phyloP scores from a whole-genome alignment of 2,797 vertebrate genomes.

The Varecia variegata region DNA sequence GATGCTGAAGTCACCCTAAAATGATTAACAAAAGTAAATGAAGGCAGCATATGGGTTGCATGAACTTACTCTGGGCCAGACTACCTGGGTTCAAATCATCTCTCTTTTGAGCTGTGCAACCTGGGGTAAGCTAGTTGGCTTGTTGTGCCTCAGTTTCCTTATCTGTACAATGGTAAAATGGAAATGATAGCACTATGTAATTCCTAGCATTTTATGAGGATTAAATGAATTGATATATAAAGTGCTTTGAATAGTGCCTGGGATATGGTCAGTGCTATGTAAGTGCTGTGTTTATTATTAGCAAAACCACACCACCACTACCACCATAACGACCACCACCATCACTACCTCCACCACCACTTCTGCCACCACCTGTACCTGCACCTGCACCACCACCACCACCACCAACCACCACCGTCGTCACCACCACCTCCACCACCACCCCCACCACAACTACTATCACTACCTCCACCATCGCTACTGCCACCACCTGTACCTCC shows the following conservation, averaged over 20 bases:
- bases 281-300: neutral
- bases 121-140: neutral
- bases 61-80: neutral
- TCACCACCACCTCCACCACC: neutral
- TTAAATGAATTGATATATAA: neutral
- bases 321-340: neutral
- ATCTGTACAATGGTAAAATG: neutral
- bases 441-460: no score
- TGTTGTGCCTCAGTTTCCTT: neutral
- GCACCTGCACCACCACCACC: neutral
- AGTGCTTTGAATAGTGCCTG: neutral
- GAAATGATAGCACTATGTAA: neutral
- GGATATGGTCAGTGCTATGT: no score
- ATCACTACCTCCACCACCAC: neutral
- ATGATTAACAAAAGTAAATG: neutral
- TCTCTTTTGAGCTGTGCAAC: neutral
- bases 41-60: no score
- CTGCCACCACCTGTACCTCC: no score
- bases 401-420: neutral
- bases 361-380: neutral
- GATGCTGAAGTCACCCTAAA: no score
- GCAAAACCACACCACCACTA: neutral
- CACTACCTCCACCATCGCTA: no score
- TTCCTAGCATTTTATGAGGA: neutral
- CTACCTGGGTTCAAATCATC: neutral